Evolutionary conservation across 35 echinoderm and acorn worm genomes (phyloP).

Genomic region (Holothuria glaberrima): DNA sequence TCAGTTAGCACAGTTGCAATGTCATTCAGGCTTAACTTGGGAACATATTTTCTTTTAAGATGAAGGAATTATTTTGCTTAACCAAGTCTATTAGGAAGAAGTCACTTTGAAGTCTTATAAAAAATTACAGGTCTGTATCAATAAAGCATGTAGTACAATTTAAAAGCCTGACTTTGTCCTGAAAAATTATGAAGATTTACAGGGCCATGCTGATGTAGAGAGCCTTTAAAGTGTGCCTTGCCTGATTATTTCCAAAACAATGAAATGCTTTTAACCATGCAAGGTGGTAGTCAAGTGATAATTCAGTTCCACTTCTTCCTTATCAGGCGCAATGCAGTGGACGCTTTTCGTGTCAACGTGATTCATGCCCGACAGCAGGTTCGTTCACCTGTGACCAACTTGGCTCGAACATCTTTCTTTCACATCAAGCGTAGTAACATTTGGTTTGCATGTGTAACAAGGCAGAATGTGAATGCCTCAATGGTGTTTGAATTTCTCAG

Average conservation of each 20-base stretch:
- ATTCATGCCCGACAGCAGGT: conserved; percentile 98
- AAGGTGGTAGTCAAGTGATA: background rate
- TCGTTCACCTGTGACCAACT: conserved; percentile 95
- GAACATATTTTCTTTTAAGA: too few species aligned
- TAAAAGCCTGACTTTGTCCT: too few species aligned
- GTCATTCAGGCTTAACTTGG: too few species aligned
- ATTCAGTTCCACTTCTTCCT: background rate
- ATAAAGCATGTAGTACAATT: too few species aligned
- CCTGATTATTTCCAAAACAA: background rate
- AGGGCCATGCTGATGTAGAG: background rate
- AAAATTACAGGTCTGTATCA: too few species aligned
- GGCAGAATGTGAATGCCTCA: conserved; percentile 97
- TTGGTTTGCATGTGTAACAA: conserved; percentile 94
- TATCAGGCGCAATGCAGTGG: conserved; percentile 89
- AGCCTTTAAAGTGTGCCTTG: background rate
- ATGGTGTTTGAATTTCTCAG: conserved; percentile 99
- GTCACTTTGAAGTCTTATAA: too few species aligned
- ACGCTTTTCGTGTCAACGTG: conserved; percentile 96
- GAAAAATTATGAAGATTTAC: background rate
- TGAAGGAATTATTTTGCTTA: too few species aligned
- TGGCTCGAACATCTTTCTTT: conserved; percentile 97
- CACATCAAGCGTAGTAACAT: conserved; percentile 99
- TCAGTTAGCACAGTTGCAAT: too few species aligned
- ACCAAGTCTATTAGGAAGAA: too few species aligned
- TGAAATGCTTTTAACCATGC: background rate